Evolutionary conservation across 2,888 invertebrate genomes (phyloP).

Genomic region (Lacanobia oleracea): DNA sequence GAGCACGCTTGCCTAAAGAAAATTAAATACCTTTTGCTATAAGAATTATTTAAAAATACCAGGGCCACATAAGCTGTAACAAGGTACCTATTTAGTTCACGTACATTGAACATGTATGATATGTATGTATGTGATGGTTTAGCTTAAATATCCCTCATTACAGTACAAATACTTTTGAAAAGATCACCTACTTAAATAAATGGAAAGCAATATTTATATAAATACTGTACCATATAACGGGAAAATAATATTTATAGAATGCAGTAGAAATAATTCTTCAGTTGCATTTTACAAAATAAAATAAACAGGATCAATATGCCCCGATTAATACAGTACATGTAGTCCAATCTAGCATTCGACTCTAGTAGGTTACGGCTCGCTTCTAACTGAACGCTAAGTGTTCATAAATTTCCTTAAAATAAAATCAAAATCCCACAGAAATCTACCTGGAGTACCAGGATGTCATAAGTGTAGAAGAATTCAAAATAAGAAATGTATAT

Average conservation of each 20-base stretch:
- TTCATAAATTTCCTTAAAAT: constrained; percentile 2
- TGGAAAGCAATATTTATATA: not conserved
- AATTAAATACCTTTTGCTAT: not conserved
- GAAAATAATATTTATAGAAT: not conserved
- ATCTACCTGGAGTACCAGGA: constrained; percentile 14
- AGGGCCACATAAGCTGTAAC: constrained; percentile 20
- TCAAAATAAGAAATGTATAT: not conserved
- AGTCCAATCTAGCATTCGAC: not conserved
- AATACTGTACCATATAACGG: not conserved
- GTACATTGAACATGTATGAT: not conserved
- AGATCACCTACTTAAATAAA: not conserved
- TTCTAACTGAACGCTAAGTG: not conserved
- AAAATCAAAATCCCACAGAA: constrained; percentile 6
- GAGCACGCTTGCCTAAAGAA: too few species aligned
- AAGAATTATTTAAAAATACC: constrained; percentile 18
- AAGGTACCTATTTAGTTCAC: not conserved
- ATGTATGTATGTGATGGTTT: not conserved
- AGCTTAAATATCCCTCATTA: not conserved
- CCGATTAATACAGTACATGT: not conserved
- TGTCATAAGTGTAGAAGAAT: not conserved
- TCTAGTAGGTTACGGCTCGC: not conserved
- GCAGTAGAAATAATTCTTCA: not conserved
- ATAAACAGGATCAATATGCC: not conserved
- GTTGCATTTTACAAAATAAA: not conserved
- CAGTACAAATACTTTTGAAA: not conserved